Conservation (phyloP, 2,113 vertebrate species). For the Chionis minor region DNA sequence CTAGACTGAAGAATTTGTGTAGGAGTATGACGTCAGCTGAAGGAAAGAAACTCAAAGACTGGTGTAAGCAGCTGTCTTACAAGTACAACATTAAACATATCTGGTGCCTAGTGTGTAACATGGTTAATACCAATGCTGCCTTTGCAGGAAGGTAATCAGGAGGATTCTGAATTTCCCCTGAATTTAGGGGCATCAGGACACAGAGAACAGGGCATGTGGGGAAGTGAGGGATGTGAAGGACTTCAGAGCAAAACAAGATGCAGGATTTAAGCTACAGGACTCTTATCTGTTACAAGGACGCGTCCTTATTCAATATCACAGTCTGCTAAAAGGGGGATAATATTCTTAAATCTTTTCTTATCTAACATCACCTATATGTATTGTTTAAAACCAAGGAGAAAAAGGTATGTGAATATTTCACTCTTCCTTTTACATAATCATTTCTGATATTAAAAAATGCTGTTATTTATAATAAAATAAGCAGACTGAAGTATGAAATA, state of each 20-base stretch:
- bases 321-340: fast-evolving
- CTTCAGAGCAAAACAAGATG: neutral
- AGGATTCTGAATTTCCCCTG: neutral
- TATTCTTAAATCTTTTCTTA: neutral
- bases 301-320: neutral
- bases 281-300: neutral
- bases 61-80: neutral
- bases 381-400: neutral
- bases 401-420: neutral
- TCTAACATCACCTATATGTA: fast-evolving
- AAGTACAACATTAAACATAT: neutral
- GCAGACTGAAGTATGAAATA: neutral
- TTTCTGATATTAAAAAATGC: neutral
- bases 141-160: neutral
- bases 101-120: neutral
- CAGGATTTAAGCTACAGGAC: neutral
- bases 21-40: neutral
- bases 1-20: neutral
- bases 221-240: neutral
- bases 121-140: neutral
- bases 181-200: neutral
- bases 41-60: neutral
- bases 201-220: neutral
- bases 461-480: neutral
- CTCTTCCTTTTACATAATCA: neutral